Base-by-base conservation (phyloP, 2,797 vertebrate genomes). In the Melanotaenia boesemani region DNA sequence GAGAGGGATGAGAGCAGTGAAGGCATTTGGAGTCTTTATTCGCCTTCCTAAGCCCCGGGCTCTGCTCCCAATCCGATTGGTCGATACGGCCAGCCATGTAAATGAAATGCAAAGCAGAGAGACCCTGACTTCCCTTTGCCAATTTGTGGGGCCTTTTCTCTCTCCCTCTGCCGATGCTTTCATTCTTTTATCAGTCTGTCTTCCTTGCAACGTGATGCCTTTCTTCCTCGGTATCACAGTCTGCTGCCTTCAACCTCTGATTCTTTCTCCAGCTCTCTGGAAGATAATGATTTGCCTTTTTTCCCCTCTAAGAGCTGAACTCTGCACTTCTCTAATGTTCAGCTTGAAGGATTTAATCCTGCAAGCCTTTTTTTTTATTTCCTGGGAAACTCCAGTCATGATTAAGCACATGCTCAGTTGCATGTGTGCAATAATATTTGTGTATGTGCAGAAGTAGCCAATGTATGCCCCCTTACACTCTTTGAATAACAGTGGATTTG, bases 101-200 rank as follows among this genome's bases (percentile, higher is more conserved):
- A 97, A 97, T 97, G 94, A 97, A 95, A 95, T 95, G 94, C 95
- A 95, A 95, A 95, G 93, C 92, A 93, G 95, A 89, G 81, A 89
- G 81, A 92, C 93, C 85, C 91, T 84, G 86, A 86, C 90, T 90
- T 91, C 72, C 74, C 81, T 84, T 87, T 91, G 89, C 90, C 89
- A 92, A 90, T 92, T 91, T 91, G 82, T 68, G 78, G 74, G 79
- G 81, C 82, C 87, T 76, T 81, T 86, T 83, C 68, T 81, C 79
- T 81, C 83, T 78, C 84, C 82, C 86, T 83, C 76, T 61, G 56
- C 85, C 52, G 78, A 84, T 80, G 77, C 80, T 62, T 91, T 77
- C 74, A n/a, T 70, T 81, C 79, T 83, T 90, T 90, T 90, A 89
- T 91, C 89, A 83, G 72, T 83, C 74, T 80, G 83, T 91, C 85